phyloP scores from a whole-genome alignment of 2,888 invertebrate species.

The Drosophila gaucha region DNA sequence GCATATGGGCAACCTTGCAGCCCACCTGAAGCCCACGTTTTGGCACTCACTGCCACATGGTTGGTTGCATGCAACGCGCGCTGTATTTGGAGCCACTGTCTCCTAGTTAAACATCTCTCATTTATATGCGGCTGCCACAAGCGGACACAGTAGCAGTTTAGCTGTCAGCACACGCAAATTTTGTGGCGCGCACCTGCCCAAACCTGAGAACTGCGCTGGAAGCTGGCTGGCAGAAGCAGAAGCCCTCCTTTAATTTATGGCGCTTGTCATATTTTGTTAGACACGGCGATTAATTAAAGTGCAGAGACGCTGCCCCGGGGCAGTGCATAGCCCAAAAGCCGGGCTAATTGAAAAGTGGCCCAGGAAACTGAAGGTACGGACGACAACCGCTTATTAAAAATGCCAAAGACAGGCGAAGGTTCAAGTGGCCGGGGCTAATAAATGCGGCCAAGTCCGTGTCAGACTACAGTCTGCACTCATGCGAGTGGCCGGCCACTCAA shows the following conservation, averaged over 20 bases:
- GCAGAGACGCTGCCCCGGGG: conserved; percentile 47
- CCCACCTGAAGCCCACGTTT: conserved; percentile 37
- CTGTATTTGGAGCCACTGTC: conserved; percentile 58
- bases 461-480: conserved; percentile 15
- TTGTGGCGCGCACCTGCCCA: conserved; percentile 55
- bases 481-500: conserved; percentile 72
- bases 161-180: conserved; percentile 80
- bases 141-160: conserved; percentile 70
- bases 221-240: conserved; percentile 17
- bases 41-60: not conserved
- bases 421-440: conserved; percentile 77
- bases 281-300: conserved; percentile 79
- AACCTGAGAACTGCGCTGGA: conserved; percentile 20
- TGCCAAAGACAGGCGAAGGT: conserved; percentile 38
- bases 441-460: conserved; percentile 49
- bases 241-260: conserved; percentile 73
- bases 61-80: conserved; percentile 44
- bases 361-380: conserved; percentile 50
- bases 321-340: conserved; percentile 21
- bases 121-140: conserved; percentile 68
- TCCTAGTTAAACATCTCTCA: conserved; percentile 79
- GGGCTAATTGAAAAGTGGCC: conserved; percentile 75
- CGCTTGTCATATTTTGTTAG: conserved; percentile 80
- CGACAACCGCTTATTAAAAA: conserved; percentile 78
- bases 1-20: conserved; percentile 2